Percentiles rank a stretch among this genome's conserved stretches.
Conservation (phyloP, 2,797 vertebrate genomes). For the Chiroxiphia lanceolata region DNA sequence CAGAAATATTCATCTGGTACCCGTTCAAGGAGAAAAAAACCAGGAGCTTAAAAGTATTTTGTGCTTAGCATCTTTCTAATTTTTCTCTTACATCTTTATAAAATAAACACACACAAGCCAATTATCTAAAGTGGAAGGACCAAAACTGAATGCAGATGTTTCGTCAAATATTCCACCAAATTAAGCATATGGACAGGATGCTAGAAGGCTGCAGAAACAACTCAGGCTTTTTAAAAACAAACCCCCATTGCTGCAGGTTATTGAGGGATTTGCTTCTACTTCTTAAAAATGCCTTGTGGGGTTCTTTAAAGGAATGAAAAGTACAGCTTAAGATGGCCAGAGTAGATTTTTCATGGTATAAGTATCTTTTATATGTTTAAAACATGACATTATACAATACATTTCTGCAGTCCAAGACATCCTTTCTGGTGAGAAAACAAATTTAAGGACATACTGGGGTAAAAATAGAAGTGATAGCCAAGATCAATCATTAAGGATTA, state of each 20-base stretch:
- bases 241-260: neutral
- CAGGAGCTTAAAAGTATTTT: neutral
- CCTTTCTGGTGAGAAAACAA: neutral
- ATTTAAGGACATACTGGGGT: neutral
- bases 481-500: rapidly evolving
- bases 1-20: neutral
- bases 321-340: neutral
- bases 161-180: neutral
- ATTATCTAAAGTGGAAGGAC: neutral
- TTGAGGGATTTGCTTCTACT: neutral
- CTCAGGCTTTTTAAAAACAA: neutral
- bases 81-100: neutral
- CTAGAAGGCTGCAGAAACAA: neutral
- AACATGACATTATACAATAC: neutral
- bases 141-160: neutral
- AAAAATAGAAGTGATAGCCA: neutral
- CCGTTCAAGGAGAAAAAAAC: neutral
- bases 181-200: neutral
- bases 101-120: neutral
- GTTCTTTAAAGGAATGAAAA: neutral
- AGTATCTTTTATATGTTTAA: neutral
- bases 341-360: neutral
- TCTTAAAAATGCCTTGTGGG: neutral
- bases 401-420: neutral
- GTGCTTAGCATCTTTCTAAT: rapidly evolving